phyloP scores from a whole-genome alignment of 2,888 invertebrate genomes.

The Amblyjoppa fuscipennis region DNA sequence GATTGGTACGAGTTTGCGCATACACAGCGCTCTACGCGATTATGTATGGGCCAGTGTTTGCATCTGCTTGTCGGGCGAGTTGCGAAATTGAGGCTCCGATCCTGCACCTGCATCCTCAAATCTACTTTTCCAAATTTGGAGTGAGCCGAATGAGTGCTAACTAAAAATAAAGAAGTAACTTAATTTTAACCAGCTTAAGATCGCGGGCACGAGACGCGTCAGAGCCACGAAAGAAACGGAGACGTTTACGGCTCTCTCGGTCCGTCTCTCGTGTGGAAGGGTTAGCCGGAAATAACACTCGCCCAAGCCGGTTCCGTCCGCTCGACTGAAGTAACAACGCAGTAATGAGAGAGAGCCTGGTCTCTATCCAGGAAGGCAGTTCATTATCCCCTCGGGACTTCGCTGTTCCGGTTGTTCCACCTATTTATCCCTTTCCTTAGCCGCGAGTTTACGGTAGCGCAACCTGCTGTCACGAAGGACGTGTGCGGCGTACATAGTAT shows the following conservation, averaged over 20 bases:
- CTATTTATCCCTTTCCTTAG: conserved; percentile 62
- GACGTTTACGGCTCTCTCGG: conserved; percentile 23
- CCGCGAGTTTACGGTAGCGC: conserved; percentile 12
- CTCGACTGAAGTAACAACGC: conserved; percentile 51
- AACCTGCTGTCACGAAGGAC: conserved; percentile 56
- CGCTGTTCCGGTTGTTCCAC: conserved; percentile 62
- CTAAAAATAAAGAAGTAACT: no score
- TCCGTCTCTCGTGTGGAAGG: conserved; percentile 6
- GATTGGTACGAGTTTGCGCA: not conserved
- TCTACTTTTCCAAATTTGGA: not conserved
- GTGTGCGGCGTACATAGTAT: conserved; percentile 7
- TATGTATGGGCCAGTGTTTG: not conserved
- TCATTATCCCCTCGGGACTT: conserved; percentile 62
- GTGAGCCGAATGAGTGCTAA: no score
- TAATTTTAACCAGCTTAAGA: no score
- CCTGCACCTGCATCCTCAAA: not conserved
- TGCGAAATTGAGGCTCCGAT: not conserved
- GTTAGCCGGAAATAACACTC: conserved; percentile 61
- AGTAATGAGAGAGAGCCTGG: conserved; percentile 52
- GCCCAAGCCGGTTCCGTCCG: conserved; percentile 54
- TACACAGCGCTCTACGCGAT: not conserved
- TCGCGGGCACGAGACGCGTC: not conserved
- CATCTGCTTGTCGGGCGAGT: not conserved
- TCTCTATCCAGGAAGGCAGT: conserved; percentile 62
- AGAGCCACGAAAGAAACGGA: not conserved